Conservation (phyloP, 1,140 invertebrate genomes). For the Drosophila nigrodunni region DNA sequence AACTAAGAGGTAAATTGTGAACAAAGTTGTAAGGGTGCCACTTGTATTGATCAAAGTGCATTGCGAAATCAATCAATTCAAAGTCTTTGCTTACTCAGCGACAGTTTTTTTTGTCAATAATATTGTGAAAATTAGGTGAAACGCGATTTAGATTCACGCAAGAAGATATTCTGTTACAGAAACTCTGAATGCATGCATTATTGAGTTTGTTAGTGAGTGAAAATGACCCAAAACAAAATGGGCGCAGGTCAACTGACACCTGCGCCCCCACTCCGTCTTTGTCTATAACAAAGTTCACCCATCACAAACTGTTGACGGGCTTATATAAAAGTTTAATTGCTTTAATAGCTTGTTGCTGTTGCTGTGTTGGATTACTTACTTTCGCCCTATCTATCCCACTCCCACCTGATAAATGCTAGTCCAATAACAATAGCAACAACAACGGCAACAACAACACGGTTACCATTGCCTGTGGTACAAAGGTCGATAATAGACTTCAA, state of each 20-base stretch:
- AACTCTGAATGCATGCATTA: background rate
- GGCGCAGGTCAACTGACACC: background rate
- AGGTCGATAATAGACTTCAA: constrained; percentile 10
- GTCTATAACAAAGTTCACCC: background rate
- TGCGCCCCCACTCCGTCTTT: background rate
- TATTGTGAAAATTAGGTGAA: background rate
- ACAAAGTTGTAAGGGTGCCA: no score
- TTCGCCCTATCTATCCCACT: background rate
- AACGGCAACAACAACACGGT: constrained; percentile 9
- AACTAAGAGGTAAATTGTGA: constrained; percentile 16
- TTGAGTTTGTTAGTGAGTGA: background rate
- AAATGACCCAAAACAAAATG: constrained; percentile 7
- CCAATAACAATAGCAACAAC: constrained; percentile 27
- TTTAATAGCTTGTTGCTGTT: constrained; percentile 33
- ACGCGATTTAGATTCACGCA: background rate
- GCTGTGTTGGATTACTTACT: constrained; percentile 16
- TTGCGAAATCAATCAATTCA: background rate
- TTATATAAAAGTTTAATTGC: constrained; percentile 53
- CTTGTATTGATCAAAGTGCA: background rate
- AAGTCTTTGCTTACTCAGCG: background rate
- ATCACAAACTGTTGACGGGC: constrained; percentile 10
- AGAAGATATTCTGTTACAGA: background rate
- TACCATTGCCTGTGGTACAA: constrained; percentile 13
- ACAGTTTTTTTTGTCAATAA: background rate
- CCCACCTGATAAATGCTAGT: background rate